Base-by-base conservation (phyloP, 1,140 invertebrate species). In the Drosophila lowei region DNA sequence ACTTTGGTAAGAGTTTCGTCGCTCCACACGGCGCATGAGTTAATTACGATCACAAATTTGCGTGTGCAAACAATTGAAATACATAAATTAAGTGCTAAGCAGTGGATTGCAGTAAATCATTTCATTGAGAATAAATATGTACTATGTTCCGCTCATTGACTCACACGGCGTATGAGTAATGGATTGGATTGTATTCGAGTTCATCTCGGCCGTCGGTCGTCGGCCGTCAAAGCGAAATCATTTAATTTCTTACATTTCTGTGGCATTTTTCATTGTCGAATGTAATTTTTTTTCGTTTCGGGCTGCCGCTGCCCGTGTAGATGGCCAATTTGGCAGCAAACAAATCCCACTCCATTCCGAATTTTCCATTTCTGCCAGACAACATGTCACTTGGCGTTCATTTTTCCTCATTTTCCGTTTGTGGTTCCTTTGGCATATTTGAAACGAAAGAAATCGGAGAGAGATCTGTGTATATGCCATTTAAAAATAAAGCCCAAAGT, bases 401-500 rank as follows among this genome's bases (percentile, higher is more conserved):
- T 68, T 61, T 57, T 62, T 76, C 16, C 28, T n/a, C 15, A 13
- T 9, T 44, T 34, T 57, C 62, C 8, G 48, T 30, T 61, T 41
- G 13, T 47, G 42, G 61, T 42, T 71, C 42, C 18, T 71, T 63
- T 11, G 30, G 41, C 42, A 61, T 28, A 52, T 43, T 55, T 60
- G 30, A 53, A 62, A 41, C 41, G 25, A 72, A 58, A 67, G 18
- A 56, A 44, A 66, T 42, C 38, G 44, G 30, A 49, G 52, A 38
- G 15, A 44, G 47, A 54, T 25, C n/a, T 64, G 65, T 66, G 34
- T 63, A 49, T 63, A 49, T 54, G 61, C 42, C 62, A 65, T 85
- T 86, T 80, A 86, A 70, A 86, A 85, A 85, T 86, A 86, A 72
- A 86, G 60, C 38, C 55, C 25, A 76, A 76, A 85, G 81, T 86